Evolutionary conservation across 2,797 vertebrate genomes (phyloP).

Genomic region (Carcharodon carcharias): DNA sequence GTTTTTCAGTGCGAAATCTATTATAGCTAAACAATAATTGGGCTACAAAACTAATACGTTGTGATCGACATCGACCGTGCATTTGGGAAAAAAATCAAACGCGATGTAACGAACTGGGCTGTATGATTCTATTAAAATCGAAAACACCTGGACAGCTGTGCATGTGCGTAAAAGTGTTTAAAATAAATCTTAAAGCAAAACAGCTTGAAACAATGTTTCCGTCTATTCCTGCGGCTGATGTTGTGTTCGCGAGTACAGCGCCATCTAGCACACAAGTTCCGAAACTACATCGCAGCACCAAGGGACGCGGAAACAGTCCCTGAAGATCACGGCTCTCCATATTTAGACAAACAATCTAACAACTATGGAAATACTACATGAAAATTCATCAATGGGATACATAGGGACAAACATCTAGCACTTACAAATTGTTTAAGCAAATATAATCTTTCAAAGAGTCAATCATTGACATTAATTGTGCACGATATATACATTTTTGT

Average conservation of each 20-base stretch:
- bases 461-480: not conserved
- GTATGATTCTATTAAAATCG: not conserved
- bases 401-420: not conserved
- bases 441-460: not conserved
- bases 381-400: not conserved
- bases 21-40: slow-evolving; percentile 2
- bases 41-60: not conserved
- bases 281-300: slow-evolving; percentile 61
- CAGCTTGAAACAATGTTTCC: slow-evolving; percentile 17
- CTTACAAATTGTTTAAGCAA: not conserved
- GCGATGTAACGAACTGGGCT: not conserved
- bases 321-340: slow-evolving; percentile 42
- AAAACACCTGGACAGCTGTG: slow-evolving; percentile 24
- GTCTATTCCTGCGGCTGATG: not conserved
- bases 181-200: slow-evolving; percentile 35
- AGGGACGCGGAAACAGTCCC: slow-evolving; percentile 39
- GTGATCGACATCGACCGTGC: not conserved
- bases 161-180: slow-evolving; percentile 24
- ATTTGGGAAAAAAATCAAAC: not conserved
- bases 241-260: slow-evolving; percentile 73
- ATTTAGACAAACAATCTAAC: slow-evolving; percentile 27
- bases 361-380: not conserved
- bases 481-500: not conserved
- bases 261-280: slow-evolving; percentile 85
- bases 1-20: not conserved